A percentile compares a stretch with the other conserved stretches of the same genome.
Conservation (phyloP, 2,113 vertebrate genomes). For the Hystrix cristata region DNA sequence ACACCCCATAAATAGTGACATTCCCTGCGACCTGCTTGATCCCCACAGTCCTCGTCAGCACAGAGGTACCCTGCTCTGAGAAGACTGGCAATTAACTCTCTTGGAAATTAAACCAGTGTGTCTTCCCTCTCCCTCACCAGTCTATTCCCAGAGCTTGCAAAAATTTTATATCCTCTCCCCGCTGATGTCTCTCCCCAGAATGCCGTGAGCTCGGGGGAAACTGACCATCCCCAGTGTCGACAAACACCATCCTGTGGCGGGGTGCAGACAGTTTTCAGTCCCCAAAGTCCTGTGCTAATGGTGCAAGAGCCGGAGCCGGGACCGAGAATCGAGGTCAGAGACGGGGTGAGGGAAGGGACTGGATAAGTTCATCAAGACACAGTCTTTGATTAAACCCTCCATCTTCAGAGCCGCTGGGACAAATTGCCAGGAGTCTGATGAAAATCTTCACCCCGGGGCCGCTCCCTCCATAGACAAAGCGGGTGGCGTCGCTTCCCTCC, state of each 20-base stretch:
- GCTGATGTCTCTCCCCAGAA: not conserved
- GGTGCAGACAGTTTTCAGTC: not conserved
- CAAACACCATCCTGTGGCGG: not conserved
- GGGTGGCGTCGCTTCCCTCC: no score
- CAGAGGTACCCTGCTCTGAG: not conserved
- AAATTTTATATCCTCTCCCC: not conserved
- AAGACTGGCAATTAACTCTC: not conserved
- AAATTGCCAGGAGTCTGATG: no score
- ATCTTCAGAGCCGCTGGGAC: no score
- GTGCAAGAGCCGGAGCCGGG: not conserved
- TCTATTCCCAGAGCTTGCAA: not conserved
- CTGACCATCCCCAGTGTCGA: not conserved
- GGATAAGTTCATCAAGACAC: no score
- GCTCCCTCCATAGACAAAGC: no score
- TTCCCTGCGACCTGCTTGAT: not conserved
- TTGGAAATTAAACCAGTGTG: slow-evolving; percentile 14
- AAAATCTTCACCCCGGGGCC: no score
- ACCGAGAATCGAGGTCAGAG: not conserved
- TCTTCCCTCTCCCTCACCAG: not conserved
- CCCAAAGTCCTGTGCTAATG: not conserved
- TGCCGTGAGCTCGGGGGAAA: not conserved
- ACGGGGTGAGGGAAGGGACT: no score
- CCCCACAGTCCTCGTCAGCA: not conserved
- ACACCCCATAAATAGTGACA: not conserved
- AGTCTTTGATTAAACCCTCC: no score